phyloP scores from a whole-genome alignment of 2,888 invertebrate genomes.

The Pollenia amentaria region DNA sequence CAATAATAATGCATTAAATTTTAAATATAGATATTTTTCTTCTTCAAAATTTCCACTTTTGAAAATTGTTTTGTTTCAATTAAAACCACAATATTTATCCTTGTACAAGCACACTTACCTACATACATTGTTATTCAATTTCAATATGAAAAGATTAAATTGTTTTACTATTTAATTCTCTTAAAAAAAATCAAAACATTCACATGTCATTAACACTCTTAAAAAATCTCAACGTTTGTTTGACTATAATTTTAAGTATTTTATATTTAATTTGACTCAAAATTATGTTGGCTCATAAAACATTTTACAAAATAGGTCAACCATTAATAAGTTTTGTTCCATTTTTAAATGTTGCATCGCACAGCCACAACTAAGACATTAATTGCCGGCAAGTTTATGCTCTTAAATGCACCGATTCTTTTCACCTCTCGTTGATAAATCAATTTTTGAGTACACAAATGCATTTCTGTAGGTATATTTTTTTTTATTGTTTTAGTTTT shows the following conservation, averaged over 20 bases:
- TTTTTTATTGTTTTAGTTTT: conserved; percentile 53
- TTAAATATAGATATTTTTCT: conserved; percentile 19
- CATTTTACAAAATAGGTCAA: conserved; percentile 67
- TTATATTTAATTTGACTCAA: conserved; percentile 37
- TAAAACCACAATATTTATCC: not conserved
- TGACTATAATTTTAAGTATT: not conserved
- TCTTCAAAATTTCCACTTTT: conserved; percentile 19
- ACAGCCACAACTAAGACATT: conserved; percentile 47
- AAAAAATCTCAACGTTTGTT: not conserved
- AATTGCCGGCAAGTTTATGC: conserved; percentile 38
- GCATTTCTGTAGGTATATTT: conserved; percentile 2
- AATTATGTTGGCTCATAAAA: conserved; percentile 57
- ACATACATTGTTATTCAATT: conserved; percentile 5
- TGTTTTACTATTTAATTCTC: not conserved
- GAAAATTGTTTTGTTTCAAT: not conserved
- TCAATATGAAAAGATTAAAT: not conserved
- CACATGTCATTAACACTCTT: conserved; percentile 27
- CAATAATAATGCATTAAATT: conserved; percentile 67
- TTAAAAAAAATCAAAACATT: conserved; percentile 7
- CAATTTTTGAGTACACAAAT: conserved; percentile 25
- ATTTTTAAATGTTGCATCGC: conserved; percentile 24
- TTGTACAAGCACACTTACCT: not conserved
- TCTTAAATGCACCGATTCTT: not conserved
- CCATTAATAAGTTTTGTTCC: conserved; percentile 37
- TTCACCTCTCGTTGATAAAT: conserved; percentile 52